phyloP scores from a whole-genome alignment of 2,113 vertebrate species.

The Phrynocephalus versicolor region DNA sequence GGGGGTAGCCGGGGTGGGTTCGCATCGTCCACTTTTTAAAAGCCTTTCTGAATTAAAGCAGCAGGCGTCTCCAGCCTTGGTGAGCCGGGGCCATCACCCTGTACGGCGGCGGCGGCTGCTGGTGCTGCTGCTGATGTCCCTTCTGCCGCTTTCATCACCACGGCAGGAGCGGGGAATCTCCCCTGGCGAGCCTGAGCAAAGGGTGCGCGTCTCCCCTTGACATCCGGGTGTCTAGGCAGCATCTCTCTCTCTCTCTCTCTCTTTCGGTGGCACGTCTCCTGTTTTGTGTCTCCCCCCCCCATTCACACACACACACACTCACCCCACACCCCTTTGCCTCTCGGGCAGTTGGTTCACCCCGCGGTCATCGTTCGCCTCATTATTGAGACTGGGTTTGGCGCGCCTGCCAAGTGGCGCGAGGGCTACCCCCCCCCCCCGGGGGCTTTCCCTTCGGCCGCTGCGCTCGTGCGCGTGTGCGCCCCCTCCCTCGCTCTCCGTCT shows the following conservation, averaged over 20 bases:
- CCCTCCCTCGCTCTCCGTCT: too few relatives aligned
- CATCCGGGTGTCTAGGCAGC: conserved; percentile 21
- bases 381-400: conserved; percentile 32
- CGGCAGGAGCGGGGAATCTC: conserved; percentile 11
- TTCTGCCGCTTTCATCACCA: not conserved
- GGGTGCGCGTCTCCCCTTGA: conserved; percentile 3
- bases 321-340: too few relatives aligned
- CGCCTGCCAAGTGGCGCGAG: not conserved
- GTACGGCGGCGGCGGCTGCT: too few relatives aligned
- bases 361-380: conserved; percentile 1
- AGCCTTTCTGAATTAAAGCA: not conserved
- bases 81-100: not conserved
- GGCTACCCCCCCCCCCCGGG: not conserved
- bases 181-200: not conserved
- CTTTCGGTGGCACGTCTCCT: not conserved
- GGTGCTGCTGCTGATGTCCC: too few relatives aligned
- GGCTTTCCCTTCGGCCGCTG: not conserved
- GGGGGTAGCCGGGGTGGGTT: too few relatives aligned
- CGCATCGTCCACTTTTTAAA: too few relatives aligned
- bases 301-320: too few relatives aligned
- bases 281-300: not conserved
- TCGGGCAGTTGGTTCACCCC: conserved; percentile 16
- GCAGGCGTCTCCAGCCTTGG: not conserved
- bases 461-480: too few relatives aligned
- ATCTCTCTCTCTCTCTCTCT: not conserved